Evolutionary conservation across 2,113 vertebrate species (phyloP), one percentile per base, ranked within the genome.

Genomic region (Tamias sibiricus): DNA sequence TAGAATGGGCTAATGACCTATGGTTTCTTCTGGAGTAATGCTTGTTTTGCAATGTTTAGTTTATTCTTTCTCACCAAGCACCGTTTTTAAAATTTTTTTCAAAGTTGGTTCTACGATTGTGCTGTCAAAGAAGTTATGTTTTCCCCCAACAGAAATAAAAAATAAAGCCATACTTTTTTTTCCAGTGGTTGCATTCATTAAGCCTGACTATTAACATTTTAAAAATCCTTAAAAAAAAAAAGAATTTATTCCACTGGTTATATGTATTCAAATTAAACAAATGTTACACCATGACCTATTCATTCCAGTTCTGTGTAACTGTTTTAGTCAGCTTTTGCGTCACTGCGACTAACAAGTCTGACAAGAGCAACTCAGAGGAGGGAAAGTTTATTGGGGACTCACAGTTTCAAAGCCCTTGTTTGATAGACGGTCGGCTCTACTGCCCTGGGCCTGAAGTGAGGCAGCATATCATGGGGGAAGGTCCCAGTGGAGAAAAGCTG

Each of bases 211-310:
- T 80, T 76, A 75, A 80, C 52, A 80, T 90, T 87, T 30, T 12
- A 87, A 95, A 71, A 28, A 42, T 49, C 14, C 35, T 95, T 57
- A 91, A n/a, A n/a, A n/a, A n/a, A n/a, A n/a, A n/a, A n/a, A n/a
- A n/a, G n/a, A n/a, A n/a, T n/a, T 88, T 37, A 94, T 40, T 80
- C 26, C 14, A 49, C 49, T 74, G 12, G 11, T 52, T 0, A 66
- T 44, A 64, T 82, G 42, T 52, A 19, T 24, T 87, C 59, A 28
- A 44, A 49, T 19, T 84, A 32, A 76, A 42, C 11, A 85, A 72
- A 74, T 14, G 9, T 19, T 40, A 69, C 4, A 4, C 22, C 32
- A 35, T 62, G 28, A 35, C 11, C 40, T 10, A 83, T 17, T 47
- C 57, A 24, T 92, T 83, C 40, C 24, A 64, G 19, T 40, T n/a